phyloP scores from a whole-genome alignment of 2,888 invertebrate species.

The Herminia tarsipennalis region DNA sequence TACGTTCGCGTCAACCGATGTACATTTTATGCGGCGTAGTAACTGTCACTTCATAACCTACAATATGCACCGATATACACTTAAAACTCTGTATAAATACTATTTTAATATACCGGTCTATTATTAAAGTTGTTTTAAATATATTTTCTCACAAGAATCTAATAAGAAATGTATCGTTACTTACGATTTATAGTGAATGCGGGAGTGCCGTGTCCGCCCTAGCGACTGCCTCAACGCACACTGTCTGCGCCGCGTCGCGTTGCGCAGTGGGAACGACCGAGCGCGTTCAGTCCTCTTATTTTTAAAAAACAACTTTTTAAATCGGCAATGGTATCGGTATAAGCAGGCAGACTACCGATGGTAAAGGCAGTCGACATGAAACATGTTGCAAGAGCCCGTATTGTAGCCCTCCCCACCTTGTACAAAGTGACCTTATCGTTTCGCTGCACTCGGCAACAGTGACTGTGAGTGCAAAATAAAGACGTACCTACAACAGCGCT shows the following conservation, averaged over 20 bases:
- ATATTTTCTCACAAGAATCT: conserved; percentile 58
- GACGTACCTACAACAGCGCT: conserved; percentile 37
- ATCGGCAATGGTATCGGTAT: conserved; percentile 46
- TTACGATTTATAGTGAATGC: conserved; percentile 57
- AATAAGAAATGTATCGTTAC: conserved; percentile 48
- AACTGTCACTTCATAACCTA: conserved; percentile 70
- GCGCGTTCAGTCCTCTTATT: conserved; percentile 61
- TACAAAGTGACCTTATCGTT: conserved; percentile 76
- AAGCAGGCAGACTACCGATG: conserved; percentile 41
- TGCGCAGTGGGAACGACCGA: conserved; percentile 65
- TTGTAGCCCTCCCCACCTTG: conserved; percentile 71
- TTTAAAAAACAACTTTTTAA: conserved; percentile 58
- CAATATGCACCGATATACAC: conserved; percentile 48
- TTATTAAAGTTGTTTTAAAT: conserved; percentile 24
- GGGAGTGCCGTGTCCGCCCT: conserved; percentile 60
- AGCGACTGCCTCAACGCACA: conserved; percentile 65
- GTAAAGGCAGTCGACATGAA: conserved; percentile 26
- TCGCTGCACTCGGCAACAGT: conserved; percentile 73
- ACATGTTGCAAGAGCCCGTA: conserved; percentile 60
- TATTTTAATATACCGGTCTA: conserved; percentile 32
- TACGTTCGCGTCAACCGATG: conserved; percentile 52
- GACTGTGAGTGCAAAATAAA: conserved; percentile 65
- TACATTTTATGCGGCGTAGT: conserved; percentile 73
- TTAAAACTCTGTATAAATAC: conserved; percentile 22
- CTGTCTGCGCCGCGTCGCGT: conserved; percentile 59